Evolutionary conservation across 1,140 invertebrate species (phyloP), one percentile per base, ranked within the genome.

Genomic region (Adoxophyes honmai): DNA sequence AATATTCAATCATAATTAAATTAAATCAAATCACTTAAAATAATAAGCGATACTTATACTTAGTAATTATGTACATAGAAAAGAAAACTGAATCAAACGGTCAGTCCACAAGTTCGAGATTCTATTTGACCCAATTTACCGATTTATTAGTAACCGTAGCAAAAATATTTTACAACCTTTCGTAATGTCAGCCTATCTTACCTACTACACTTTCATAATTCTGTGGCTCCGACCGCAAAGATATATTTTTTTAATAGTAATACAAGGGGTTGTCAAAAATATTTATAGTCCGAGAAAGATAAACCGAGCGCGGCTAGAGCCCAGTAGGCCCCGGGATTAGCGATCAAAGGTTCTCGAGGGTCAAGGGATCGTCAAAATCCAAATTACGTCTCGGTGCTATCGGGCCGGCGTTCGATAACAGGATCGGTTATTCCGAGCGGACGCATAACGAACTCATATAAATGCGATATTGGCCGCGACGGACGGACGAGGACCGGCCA

Each of bases 391-490:
- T 48, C 57, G 58, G 39, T 52, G 28, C 16, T 38, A 39, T 33
- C 36, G 53, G 28, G 35, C 42, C 9, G 16, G 14, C 36, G 56
- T 59, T 61, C 62, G 52, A 64, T 66, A 66, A 65, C 44, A 48
- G 52, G 56, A 57, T 57, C 53, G 55, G 48, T 44, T 57, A 51
- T 62, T 59, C 28, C 34, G 54, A 38, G 48, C 18, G 56, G 54
- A 36, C 48, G 16, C 42, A 37, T 70, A 66, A 66, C 64, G 64
- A 70, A 62, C 62, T 67, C 64, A 70, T 70, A 64, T 64, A 70
- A 70, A 67, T 70, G 61, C 68, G 60, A 56, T 70, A 62, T 64
- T 44, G 59, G 51, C 44, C 58, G 36, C 63, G 55, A 42, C 56
- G 42, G 67, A 51, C 53, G 48, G 35, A 37, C 51, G 59, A 39